A percentile compares a stretch with the other conserved stretches of the same genome.
These are phyloP conservation scores for Malthinus flaveolus DNA, from an alignment of 2,888 invertebrate genomes.

Conservation along the genomic window DNA sequence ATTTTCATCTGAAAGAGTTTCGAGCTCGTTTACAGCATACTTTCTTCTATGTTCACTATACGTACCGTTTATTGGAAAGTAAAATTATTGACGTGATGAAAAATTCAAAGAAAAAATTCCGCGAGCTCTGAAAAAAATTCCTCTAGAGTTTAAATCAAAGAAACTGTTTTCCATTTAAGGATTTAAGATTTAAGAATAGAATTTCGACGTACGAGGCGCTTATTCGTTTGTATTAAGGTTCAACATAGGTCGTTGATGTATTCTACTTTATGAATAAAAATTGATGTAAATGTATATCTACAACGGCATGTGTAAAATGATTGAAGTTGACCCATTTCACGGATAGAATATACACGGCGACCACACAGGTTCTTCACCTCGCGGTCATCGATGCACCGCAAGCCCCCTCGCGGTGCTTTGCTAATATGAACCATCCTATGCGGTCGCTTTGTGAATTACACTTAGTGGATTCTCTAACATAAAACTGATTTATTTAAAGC, in stretches of 20 bases:
- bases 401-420: conserved; percentile 24
- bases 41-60: too few relatives aligned
- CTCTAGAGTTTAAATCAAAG: too few relatives aligned
- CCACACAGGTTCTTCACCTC: conserved; percentile 47
- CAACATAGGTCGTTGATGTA: conserved; percentile 13
- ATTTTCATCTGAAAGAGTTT: too few relatives aligned
- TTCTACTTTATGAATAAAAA: conserved; percentile 14
- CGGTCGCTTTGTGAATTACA: conserved; percentile 34
- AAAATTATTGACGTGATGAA: too few relatives aligned
- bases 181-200: too few relatives aligned
- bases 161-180: too few relatives aligned
- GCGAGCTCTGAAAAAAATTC: too few relatives aligned
- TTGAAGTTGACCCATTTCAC: conserved; percentile 42
- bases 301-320: conserved; percentile 27
- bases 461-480: conserved; percentile 29
- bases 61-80: too few relatives aligned
- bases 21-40: too few relatives aligned
- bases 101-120: too few relatives aligned
- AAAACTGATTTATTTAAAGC: conserved; percentile 34
- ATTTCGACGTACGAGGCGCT: too few relatives aligned
- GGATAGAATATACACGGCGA: conserved; percentile 39
- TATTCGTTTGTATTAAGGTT: conserved; percentile 7
- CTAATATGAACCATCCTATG: conserved; percentile 32
- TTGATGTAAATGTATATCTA: conserved; percentile 10
- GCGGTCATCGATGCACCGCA: conserved; percentile 37